A percentile compares a stretch with the other conserved stretches of the same genome.
phyloP scores from a whole-genome alignment of 2,888 invertebrate genomes.

The Lochmaea crataegi region DNA sequence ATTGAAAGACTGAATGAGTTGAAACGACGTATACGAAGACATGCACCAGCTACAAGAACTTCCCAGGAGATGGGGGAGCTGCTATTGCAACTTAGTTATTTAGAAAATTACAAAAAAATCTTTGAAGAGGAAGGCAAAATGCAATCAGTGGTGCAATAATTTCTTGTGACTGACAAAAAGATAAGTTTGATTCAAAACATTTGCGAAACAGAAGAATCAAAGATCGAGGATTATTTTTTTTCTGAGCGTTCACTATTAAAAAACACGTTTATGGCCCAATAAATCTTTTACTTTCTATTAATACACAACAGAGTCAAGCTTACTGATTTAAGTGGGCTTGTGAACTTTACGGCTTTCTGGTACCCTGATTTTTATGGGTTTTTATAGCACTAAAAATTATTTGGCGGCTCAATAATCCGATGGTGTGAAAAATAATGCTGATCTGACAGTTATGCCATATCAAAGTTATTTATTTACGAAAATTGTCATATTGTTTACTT shows the following conservation, averaged over 20 bases:
- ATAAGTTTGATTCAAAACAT: not conserved
- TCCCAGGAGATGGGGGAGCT: no score
- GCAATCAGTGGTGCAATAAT: no score
- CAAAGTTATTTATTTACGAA: constrained; percentile 27
- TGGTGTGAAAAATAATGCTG: constrained; percentile 33
- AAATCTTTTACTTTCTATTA: constrained; percentile 28
- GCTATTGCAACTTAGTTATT: no score
- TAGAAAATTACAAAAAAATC: no score
- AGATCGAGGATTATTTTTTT: constrained; percentile 2
- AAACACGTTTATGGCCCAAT: constrained; percentile 11
- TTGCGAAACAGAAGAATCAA: not conserved
- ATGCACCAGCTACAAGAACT: no score
- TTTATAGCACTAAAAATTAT: constrained; percentile 35
- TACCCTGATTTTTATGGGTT: constrained; percentile 37
- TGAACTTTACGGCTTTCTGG: constrained; percentile 36
- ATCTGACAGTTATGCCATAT: constrained; percentile 28
- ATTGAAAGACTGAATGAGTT: no score
- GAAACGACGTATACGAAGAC: no score
- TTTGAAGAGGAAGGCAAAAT: no score
- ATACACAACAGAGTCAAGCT: constrained; percentile 26
- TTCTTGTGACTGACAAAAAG: not conserved
- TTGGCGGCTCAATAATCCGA: constrained; percentile 30
- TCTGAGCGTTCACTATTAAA: constrained; percentile 12
- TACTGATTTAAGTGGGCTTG: constrained; percentile 32
- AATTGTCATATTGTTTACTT: constrained; percentile 12